Conservation (phyloP, 1,140 invertebrate genomes). For the Acyrthosiphon pisum region DNA sequence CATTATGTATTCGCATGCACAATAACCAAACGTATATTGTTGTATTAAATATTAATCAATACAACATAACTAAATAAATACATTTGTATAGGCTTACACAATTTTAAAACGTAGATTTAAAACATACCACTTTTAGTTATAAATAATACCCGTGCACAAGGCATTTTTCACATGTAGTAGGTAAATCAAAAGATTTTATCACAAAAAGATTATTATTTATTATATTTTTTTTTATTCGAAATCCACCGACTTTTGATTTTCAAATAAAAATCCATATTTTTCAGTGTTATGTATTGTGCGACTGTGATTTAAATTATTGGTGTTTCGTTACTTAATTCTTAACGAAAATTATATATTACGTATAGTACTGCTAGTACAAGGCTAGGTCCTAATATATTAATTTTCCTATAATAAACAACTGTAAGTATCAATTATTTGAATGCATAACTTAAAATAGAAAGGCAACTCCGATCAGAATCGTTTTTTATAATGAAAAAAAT, state of each 20-base stretch:
- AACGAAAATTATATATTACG: neutral
- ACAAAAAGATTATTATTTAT: neutral
- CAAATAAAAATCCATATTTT: neutral
- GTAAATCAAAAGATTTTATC: neutral
- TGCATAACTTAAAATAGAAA: neutral
- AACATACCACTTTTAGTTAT: neutral
- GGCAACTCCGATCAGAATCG: neutral
- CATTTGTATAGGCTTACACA: neutral
- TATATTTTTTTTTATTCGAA: neutral
- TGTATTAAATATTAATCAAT: neutral
- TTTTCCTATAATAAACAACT: neutral
- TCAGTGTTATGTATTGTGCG: neutral
- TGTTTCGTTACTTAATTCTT: neutral
- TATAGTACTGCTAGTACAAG: neutral
- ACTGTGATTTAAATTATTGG: neutral
- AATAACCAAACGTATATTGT: neutral
- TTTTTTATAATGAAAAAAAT: neutral
- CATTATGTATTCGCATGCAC: neutral
- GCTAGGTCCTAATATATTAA: neutral
- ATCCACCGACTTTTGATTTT: neutral
- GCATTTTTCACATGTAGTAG: neutral
- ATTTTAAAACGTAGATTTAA: neutral
- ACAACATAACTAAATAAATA: neutral
- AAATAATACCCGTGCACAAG: neutral
- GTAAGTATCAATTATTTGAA: neutral